Evolutionary conservation across 2,797 vertebrate genomes (phyloP), one percentile per base, ranked within the genome.

Genomic region (Helostoma temminkii): DNA sequence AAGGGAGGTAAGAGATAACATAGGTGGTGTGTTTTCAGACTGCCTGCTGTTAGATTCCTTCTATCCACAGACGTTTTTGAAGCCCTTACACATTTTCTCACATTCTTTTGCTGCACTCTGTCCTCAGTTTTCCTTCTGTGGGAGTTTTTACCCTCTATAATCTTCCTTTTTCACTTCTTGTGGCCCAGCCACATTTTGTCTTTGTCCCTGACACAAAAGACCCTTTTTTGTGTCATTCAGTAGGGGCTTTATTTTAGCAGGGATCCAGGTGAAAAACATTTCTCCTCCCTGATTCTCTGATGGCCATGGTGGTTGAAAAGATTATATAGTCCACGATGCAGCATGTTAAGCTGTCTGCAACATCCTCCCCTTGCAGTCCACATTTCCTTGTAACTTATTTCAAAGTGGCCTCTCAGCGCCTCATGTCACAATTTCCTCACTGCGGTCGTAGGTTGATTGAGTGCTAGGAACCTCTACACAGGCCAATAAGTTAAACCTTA

Each of bases 21-120:
- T 66, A 41, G 4, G 58, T 76, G 82, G 54, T 61, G 64, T 87
- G 76, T 83, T 79, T 62, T 56, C 47, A 28, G 64, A 70, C 69
- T 36, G 42, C 77, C 72, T 71, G 74, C 82, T 81, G 79, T 76
- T 86, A 42, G 19, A 75, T 50, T 59, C 66, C 72, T 69, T 80
- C 78, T 83, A 79, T 57, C 39, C 63, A 69, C 50, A 56, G 36
- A 82, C 83, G 81, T 71, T 83, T 84, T 80, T 66, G 70, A 60
- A 83, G 78, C 73, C 54, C 43, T 43, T 59, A 56, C 56, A 77
- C 76, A 74, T 76, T 72, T 2, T 0, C 53, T 62, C 67, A 58
- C 52, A 68, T 78, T 71, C 54, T 52, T 71, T 49, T 50, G 58
- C 57, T 60, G 37, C 56, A 59, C n/a, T 48, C 60, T 66, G 56